Base-by-base conservation (phyloP, 1,140 invertebrate genomes). In the Marisa cornuarietis region DNA sequence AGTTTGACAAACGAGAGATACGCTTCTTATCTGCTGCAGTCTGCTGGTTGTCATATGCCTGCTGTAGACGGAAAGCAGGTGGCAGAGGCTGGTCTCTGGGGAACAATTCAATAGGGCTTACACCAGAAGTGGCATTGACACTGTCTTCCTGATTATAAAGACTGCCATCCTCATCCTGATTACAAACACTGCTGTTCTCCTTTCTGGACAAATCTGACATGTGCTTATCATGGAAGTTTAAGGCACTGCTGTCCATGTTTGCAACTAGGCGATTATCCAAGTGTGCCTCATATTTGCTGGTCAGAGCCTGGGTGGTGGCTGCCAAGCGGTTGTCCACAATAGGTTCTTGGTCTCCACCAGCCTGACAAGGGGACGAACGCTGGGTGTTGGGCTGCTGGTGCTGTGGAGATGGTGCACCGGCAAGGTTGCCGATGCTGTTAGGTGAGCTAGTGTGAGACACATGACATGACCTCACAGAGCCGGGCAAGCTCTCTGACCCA, bases 51-150 rank as follows among this genome's bases (percentile, higher is more conserved):
- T 83, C 82, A 68, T 83, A 83, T 24, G 51, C 78, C 69, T 81
- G 54, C 65, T 81, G 80, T n/a, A 83, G 76, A 18, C 71, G 54
- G n/a, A 83, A 73, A 22, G 82, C 26, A 26, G 77, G 62, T 22
- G 82, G 80, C 52, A 83, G 58, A 4, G 78, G 75, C n/a, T 77
- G 68, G 5, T 71, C 80, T 66, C 63, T 76, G 1, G 69, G 78
- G 16, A 84, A 73, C 68, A 78, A 61, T 42, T 74, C 65, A 11
- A 81, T 72, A 10, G 78, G 78, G 49, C 66, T 77, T 42, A 49
- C 3, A 18, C 26, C 31, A 20, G 69, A 18, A 71, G 18, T 42
- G 10, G n/a, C 26, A 10, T 4, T 71, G 10, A 22, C 26, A 20
- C 11, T 58, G 16, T 58, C 54, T 9, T 58, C 16, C 54, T 58